A percentile compares a stretch with the other conserved stretches of the same genome.
These are phyloP conservation scores for Sinohyriopsis cumingii DNA, from an alignment of 2,888 invertebrate genomes.

Conservation along the genomic window DNA sequence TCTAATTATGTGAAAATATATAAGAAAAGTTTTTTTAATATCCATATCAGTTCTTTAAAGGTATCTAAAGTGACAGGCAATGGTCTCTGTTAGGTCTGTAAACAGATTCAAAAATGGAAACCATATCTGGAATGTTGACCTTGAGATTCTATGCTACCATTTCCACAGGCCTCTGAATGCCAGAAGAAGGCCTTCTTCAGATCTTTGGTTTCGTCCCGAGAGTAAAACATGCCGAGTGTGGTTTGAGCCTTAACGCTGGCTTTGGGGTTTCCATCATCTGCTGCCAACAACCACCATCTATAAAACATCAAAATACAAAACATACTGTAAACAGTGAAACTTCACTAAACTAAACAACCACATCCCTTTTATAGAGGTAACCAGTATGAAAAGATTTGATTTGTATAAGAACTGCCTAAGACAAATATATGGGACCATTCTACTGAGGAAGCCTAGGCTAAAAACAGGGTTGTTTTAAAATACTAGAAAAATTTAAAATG, in stretches of 20 bases:
- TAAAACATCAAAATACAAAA: constrained; percentile 2
- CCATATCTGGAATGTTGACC: constrained; percentile 45
- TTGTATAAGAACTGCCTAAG: no score
- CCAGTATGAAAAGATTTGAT: neutral
- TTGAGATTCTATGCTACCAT: constrained; percentile 72
- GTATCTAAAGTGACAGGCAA: no score
- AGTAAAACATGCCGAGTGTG: constrained; percentile 70
- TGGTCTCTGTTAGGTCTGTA: no score
- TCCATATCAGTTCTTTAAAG: no score
- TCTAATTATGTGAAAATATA: no score
- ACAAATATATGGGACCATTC: no score
- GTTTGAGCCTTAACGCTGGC: constrained; percentile 70
- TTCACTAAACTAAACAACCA: no score
- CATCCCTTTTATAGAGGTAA: neutral
- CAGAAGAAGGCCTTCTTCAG: constrained; percentile 70
- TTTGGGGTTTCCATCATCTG: constrained; percentile 70
- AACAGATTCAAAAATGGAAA: no score
- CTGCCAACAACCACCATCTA: constrained; percentile 69
- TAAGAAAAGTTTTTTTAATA: no score
- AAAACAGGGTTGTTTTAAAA: no score
- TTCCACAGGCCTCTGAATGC: constrained; percentile 72
- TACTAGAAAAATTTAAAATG: no score
- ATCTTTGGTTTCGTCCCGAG: constrained; percentile 55
- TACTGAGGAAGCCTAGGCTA: no score
- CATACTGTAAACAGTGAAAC: neutral